Conservation (phyloP, 2,888 invertebrate genomes). For the Agrochola circellaris region DNA sequence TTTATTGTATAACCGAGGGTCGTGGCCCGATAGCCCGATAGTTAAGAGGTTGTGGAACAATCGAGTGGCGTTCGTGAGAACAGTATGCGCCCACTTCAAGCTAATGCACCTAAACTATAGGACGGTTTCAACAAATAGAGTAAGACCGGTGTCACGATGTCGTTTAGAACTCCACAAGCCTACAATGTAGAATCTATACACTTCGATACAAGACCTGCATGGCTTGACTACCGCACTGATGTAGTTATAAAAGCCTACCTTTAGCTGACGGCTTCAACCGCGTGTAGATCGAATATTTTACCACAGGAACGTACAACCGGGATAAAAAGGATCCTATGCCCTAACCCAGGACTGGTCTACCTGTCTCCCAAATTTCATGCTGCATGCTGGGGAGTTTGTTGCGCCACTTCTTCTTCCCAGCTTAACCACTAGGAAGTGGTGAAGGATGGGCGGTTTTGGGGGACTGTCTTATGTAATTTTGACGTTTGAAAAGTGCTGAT, state of each 20-base stretch:
- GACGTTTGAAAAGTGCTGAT: no score
- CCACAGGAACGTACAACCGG: no score
- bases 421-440: no score
- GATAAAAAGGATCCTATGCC: no score
- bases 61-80: slow-evolving; percentile 87
- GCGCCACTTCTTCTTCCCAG: no score
- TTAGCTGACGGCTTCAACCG: no score
- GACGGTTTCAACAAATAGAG: slow-evolving; percentile 69
- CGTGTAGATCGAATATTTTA: no score
- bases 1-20: slow-evolving; percentile 81
- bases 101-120: slow-evolving; percentile 73
- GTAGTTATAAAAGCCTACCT: neutral
- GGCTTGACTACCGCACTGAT: slow-evolving; percentile 14
- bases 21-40: slow-evolving; percentile 86
- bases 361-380: neutral
- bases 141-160: slow-evolving; percentile 69
- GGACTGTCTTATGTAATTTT: no score
- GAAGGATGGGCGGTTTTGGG: no score
- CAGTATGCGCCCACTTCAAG: slow-evolving; percentile 75
- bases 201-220: slow-evolving; percentile 23
- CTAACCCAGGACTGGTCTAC: no score
- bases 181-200: slow-evolving; percentile 49
- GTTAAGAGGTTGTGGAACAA: slow-evolving; percentile 87
- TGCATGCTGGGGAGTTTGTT: no score
- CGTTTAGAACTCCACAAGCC: slow-evolving; percentile 60